Base-by-base conservation (phyloP, 1,140 invertebrate genomes). In the Drosophila mojavensis region DNA sequence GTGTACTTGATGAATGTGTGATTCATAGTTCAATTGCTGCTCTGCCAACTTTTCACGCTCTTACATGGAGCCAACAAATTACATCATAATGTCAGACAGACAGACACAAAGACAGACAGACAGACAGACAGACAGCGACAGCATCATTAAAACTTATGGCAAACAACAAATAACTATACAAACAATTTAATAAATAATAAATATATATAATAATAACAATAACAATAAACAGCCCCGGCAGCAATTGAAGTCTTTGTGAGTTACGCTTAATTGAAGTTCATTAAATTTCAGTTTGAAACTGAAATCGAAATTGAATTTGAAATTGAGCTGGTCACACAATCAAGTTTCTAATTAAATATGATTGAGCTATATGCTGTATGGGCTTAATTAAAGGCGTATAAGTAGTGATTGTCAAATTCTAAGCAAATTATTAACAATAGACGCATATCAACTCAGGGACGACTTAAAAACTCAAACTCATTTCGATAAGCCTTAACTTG, bases 181-280 rank as follows among this genome's bases (percentile, higher is more conserved):
- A 9, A 71, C 62, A 71, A 59, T 65, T 53, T 17, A 17, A 17
- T 15, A 17, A 15, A 47, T 47, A 33, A 33, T 33, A 33, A 33
- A 33, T 33, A 30, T 6, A 30, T 1, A 33, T 33, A 17, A 17
- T 17, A 17, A 33, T 9, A 33, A 66, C 53, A 66, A 68, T 53
- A 55, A 76, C 51, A 84, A 75, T 51, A 80, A 75, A 64, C 53
- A 71, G 43, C n/a, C 1, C 3, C 60, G 56, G 41, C 43, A 33
- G 9, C 51, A 54, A 36, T 26, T 26, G 30, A 6, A 28, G 33
- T 5, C 39, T 15, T 53, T 53, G 13, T 47, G 53, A 47, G 78
- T 64, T 53, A 53, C 41, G 75, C 79, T 88, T 89, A 88, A 88
- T 83, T 88, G 67, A 73, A 89, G 68, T 88, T 89, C 84, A 88